Evolutionary conservation across 2,888 invertebrate genomes (phyloP).

Genomic region (Itoplectis maculator): DNA sequence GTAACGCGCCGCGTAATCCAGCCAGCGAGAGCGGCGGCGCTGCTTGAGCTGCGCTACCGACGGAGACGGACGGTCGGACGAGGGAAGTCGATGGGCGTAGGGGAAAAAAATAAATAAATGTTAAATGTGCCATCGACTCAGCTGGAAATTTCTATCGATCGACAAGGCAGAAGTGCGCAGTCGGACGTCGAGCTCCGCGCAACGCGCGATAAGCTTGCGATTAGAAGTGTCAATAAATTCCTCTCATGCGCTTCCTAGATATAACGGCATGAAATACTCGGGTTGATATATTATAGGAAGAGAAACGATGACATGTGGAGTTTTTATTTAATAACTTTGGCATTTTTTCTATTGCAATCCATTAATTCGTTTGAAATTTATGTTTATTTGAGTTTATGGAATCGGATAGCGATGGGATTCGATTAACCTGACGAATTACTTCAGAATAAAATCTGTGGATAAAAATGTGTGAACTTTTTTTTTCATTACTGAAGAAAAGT

Average conservation of each 20-base stretch:
- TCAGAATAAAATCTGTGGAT: no score
- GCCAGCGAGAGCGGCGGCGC: conserved; percentile 39
- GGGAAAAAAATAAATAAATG: conserved; percentile 7
- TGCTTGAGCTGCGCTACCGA: conserved; percentile 4
- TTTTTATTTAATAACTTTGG: no score
- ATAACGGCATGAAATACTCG: not conserved
- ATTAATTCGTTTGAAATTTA: no score
- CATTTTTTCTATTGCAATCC: no score
- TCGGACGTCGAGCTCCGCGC: not conserved
- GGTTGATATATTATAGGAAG: no score
- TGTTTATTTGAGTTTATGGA: no score
- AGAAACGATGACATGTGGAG: no score
- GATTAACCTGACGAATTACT: no score
- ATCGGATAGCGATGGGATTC: no score
- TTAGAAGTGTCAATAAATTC: not conserved
- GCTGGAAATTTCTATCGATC: conserved; percentile 46
- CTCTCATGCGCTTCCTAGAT: not conserved
- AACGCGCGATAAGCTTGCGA: conserved; percentile 33
- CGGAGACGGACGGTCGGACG: not conserved
- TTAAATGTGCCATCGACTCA: conserved; percentile 36
- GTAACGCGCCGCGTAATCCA: conserved; percentile 59
- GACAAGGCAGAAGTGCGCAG: not conserved
- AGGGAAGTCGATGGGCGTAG: conserved; percentile 1
- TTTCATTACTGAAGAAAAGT: no score
- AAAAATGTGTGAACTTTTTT: no score